Evolutionary conservation across 2,797 vertebrate genomes (phyloP).

Genomic region (Denticeps clupeoides): DNA sequence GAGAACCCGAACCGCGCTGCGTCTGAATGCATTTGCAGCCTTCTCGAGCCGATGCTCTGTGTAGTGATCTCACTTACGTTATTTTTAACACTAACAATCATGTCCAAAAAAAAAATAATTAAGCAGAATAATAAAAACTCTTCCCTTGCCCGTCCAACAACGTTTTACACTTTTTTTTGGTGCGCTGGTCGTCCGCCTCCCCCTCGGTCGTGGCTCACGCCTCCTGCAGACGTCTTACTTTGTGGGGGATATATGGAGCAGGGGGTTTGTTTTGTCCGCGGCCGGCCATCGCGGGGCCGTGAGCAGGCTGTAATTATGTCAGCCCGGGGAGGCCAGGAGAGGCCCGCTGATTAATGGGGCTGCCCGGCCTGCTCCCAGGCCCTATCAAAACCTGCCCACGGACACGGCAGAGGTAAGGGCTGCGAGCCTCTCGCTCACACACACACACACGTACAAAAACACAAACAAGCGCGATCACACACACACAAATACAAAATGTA

Average conservation of each 20-base stretch:
- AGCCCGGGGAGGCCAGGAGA: slow-evolving; percentile 66
- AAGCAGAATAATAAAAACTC: too few relatives aligned
- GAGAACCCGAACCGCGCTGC: too few relatives aligned
- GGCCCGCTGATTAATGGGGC: slow-evolving; percentile 84
- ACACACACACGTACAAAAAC: background rate
- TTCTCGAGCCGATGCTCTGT: too few relatives aligned
- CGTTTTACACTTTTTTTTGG: too few relatives aligned
- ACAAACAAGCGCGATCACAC: background rate
- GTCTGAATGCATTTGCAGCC: too few relatives aligned
- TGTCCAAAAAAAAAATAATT: too few relatives aligned
- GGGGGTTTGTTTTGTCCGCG: slow-evolving; percentile 6
- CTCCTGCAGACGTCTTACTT: slow-evolving; percentile 43
- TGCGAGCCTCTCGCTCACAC: slow-evolving; percentile 2
- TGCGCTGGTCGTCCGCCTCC: too few relatives aligned
- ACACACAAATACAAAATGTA: slow-evolving; percentile 27
- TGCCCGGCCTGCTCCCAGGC: slow-evolving; percentile 77
- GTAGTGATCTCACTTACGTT: too few relatives aligned
- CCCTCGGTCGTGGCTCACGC: slow-evolving; percentile 35
- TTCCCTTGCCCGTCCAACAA: too few relatives aligned
- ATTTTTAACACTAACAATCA: too few relatives aligned
- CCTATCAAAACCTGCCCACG: slow-evolving; percentile 69
- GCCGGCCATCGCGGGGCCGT: slow-evolving; percentile 12
- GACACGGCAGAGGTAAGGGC: too few relatives aligned
- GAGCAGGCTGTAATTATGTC: slow-evolving; percentile 94
- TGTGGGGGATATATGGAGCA: slow-evolving; percentile 15